These are phyloP conservation scores for Budorcas taxicolor DNA, from an alignment of 2,113 vertebrate genomes.

Conservation along the genomic window DNA sequence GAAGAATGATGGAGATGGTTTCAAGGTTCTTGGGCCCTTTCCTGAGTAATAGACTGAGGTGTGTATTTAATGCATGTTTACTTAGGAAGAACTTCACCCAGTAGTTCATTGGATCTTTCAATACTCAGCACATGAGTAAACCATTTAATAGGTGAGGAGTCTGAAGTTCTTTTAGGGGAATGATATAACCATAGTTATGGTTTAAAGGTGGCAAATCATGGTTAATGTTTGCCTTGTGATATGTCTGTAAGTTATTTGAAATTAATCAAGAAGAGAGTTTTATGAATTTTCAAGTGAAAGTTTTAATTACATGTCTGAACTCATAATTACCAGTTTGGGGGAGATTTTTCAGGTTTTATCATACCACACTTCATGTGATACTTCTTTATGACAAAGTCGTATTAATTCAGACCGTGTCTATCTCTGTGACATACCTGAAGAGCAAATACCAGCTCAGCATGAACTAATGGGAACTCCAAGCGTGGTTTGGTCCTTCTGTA, in stretches of 20 bases:
- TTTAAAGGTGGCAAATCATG: not conserved
- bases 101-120: not conserved
- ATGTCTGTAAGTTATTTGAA: not conserved
- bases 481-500: not conserved
- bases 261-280: not conserved
- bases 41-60: not conserved
- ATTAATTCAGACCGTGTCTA: not conserved
- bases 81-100: not conserved
- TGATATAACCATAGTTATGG: not conserved
- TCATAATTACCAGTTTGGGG: not conserved
- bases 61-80: not conserved
- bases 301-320: not conserved
- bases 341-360: not conserved
- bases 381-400: not conserved
- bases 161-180: not conserved
- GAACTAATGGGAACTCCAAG: not conserved
- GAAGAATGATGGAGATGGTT: not conserved
- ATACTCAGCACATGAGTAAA: not conserved
- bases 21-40: not conserved
- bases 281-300: not conserved
- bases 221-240: not conserved
- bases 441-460: not conserved
- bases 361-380: not conserved
- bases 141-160: not conserved
- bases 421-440: not conserved